Evolutionary conservation across 1,140 invertebrate species (phyloP).

Genomic region (Anadara kagoshimensis): DNA sequence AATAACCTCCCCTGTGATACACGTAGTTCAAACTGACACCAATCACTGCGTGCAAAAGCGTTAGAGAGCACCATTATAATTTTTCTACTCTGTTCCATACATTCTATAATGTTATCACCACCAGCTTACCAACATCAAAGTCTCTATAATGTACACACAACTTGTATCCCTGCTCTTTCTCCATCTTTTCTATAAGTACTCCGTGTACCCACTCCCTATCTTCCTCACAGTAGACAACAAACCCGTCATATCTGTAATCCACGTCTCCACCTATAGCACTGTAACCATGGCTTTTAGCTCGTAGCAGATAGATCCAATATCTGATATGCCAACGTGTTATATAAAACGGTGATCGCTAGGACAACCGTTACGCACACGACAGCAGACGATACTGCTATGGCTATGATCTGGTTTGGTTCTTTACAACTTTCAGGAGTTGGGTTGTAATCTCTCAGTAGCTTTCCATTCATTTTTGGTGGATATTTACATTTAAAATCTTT

Average conservation of each 20-base stretch:
- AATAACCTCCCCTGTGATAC: slow-evolving; percentile 36
- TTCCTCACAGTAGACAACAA: slow-evolving; percentile 37
- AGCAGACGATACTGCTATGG: not conserved
- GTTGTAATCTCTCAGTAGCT: slow-evolving; percentile 4
- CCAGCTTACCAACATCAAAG: slow-evolving; percentile 51
- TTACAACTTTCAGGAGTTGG: not conserved
- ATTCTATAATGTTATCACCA: slow-evolving; percentile 55
- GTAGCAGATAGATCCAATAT: slow-evolving; percentile 8
- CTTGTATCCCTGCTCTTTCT: slow-evolving; percentile 24
- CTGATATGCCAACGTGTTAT: slow-evolving; percentile 7
- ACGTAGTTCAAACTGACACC: slow-evolving; percentile 73
- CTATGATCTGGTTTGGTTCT: not conserved
- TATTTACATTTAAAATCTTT: slow-evolving; percentile 12
- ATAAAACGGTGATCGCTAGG: not conserved
- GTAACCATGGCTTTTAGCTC: not conserved
- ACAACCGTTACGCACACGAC: not conserved
- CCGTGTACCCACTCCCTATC: slow-evolving; percentile 35
- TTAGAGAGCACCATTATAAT: slow-evolving; percentile 57
- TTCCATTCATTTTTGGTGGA: slow-evolving; percentile 4
- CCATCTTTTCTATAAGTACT: slow-evolving; percentile 17
- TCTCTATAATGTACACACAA: slow-evolving; percentile 64
- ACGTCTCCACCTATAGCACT: not conserved
- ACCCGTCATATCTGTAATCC: slow-evolving; percentile 34
- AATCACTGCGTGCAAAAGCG: slow-evolving; percentile 47
- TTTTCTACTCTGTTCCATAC: slow-evolving; percentile 51